Evolutionary conservation across 30 jellyfish, hydroid and myxozoan genomes (phyloP).

Genomic region (Mastigias papua): DNA sequence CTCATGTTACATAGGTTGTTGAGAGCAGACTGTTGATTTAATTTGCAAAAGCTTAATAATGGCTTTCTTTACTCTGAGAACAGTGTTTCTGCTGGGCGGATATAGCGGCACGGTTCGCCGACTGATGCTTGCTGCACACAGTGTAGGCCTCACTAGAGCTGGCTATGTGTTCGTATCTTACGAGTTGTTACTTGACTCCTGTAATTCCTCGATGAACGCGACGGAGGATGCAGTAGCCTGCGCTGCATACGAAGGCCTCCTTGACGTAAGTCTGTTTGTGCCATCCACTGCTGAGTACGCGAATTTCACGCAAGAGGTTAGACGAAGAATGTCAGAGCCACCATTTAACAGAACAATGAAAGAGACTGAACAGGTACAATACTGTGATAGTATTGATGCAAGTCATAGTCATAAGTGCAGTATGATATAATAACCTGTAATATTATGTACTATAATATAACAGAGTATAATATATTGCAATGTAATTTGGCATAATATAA

Average conservation of each 20-base stretch:
- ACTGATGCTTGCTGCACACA: slow-evolving; percentile 82
- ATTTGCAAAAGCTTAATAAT: no score
- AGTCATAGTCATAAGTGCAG: no score
- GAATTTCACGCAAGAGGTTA: slow-evolving; percentile 78
- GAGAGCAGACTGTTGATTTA: no score
- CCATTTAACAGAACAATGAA: slow-evolving; percentile 82
- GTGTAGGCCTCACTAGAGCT: slow-evolving; percentile 57
- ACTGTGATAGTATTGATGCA: no score
- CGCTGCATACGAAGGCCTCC: slow-evolving; percentile 85
- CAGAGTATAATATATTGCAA: no score
- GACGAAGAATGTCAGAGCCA: slow-evolving; percentile 83
- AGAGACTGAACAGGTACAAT: slow-evolving; percentile 74
- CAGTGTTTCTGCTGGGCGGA: slow-evolving; percentile 93
- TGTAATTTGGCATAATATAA: no score
- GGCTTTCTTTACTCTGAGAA: not conserved
- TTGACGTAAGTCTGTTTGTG: slow-evolving; percentile 86
- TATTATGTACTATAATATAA: no score
- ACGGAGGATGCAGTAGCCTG: slow-evolving; percentile 72
- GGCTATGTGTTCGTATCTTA: slow-evolving; percentile 86
- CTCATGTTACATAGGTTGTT: no score
- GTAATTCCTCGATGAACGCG: slow-evolving; percentile 45
- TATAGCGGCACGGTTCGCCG: slow-evolving; percentile 77
- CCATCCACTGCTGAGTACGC: slow-evolving; percentile 76
- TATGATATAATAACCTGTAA: no score
- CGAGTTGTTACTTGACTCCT: slow-evolving; percentile 84